Conservation (phyloP, 2,888 invertebrate species). For the Trichacis sp. region DNA sequence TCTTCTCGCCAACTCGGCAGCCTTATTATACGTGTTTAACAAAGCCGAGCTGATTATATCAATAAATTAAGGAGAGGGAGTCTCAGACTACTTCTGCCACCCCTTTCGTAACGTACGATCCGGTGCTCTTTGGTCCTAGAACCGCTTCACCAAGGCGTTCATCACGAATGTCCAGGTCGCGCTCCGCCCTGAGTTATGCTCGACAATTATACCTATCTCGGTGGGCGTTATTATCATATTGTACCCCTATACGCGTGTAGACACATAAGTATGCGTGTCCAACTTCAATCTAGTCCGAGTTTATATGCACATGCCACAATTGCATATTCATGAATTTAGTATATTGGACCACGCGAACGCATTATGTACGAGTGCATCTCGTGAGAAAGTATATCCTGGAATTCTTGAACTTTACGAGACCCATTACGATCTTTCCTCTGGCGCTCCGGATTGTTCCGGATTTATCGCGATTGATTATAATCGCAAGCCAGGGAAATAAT, state of each 20-base stretch:
- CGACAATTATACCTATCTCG: conserved; percentile 64
- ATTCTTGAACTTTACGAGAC: background rate
- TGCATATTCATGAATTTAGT: conserved; percentile 11
- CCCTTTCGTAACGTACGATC: conserved; percentile 38
- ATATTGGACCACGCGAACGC: background rate
- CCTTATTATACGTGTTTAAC: conserved; percentile 61
- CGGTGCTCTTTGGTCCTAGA: conserved; percentile 46
- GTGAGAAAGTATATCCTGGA: background rate
- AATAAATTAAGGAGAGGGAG: conserved; percentile 59
- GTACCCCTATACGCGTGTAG: conserved; percentile 42
- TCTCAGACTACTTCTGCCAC: conserved; percentile 15
- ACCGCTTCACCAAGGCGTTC: conserved; percentile 62
- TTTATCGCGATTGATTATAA: background rate
- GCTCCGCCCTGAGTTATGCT: conserved; percentile 64
- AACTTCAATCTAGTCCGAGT: conserved; percentile 29
- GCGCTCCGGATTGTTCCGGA: background rate
- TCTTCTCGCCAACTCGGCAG: conserved; percentile 41
- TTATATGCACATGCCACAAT: conserved; percentile 11
- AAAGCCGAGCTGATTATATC: conserved; percentile 66
- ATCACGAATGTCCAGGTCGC: conserved; percentile 60
- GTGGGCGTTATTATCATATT: conserved; percentile 65
- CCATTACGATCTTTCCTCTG: background rate
- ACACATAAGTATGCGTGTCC: conserved; percentile 26
- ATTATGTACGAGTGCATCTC: background rate
- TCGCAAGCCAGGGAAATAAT: too few relatives aligned